Percentiles rank a stretch among this genome's conserved stretches.
phyloP scores from a whole-genome alignment of 1,140 invertebrate genomes.

The Drosophila biarmipes region DNA sequence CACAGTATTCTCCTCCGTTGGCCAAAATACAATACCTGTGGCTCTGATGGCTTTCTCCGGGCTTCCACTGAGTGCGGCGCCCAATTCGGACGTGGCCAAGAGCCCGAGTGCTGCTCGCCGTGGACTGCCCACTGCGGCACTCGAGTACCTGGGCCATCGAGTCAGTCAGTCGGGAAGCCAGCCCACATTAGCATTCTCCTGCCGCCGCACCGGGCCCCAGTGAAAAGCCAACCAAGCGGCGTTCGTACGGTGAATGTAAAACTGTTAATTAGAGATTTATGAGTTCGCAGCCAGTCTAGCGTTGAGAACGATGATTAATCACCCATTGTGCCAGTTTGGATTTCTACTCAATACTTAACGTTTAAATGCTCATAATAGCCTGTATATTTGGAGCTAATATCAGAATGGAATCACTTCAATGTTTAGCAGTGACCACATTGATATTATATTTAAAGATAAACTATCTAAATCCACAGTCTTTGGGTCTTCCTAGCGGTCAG shows the following conservation, averaged over 20 bases:
- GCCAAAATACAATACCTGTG: slow-evolving; percentile 46
- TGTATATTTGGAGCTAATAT: neutral
- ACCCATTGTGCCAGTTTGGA: slow-evolving; percentile 5
- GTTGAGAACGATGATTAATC: slow-evolving; percentile 45
- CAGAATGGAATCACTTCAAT: neutral
- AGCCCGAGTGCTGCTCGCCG: slow-evolving; percentile 22
- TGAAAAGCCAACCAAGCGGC: slow-evolving; percentile 42
- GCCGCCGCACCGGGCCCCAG: slow-evolving; percentile 14
- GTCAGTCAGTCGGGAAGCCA: slow-evolving; percentile 24
- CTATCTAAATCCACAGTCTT: slow-evolving; percentile 36
- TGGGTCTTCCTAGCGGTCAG: slow-evolving; percentile 33
- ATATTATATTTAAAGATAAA: slow-evolving; percentile 10
- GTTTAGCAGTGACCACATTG: slow-evolving; percentile 10
- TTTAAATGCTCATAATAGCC: slow-evolving; percentile 1
- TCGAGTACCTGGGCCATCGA: slow-evolving; percentile 21
- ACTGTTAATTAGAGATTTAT: slow-evolving; percentile 38
- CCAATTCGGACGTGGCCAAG: slow-evolving; percentile 44
- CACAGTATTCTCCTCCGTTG: slow-evolving; percentile 5
- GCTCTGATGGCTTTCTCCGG: slow-evolving; percentile 23
- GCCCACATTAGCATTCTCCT: slow-evolving; percentile 43
- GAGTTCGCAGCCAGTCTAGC: slow-evolving; percentile 29
- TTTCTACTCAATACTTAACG: slow-evolving; percentile 7
- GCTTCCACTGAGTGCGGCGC: slow-evolving; percentile 8
- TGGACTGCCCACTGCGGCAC: slow-evolving; percentile 43
- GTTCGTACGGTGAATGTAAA: slow-evolving; percentile 29